A percentile compares a stretch with the other conserved stretches of the same genome.
Evolutionary conservation across 2,888 invertebrate genomes (phyloP).

Genomic region (Dascillus cervinus): DNA sequence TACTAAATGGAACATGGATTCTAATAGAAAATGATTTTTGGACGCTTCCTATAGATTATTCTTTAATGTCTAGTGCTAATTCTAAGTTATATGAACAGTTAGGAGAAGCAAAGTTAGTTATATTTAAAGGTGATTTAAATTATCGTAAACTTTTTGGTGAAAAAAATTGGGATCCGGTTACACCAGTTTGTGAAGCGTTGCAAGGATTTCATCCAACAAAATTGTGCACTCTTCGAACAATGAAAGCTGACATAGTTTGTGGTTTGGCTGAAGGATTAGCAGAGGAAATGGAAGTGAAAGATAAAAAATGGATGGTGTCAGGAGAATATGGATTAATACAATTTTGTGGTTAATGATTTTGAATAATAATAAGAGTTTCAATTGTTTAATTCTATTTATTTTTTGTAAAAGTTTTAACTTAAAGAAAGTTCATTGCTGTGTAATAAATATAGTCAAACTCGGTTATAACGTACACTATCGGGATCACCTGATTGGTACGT

Average conservation of each 20-base stretch:
- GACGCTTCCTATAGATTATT: conserved; percentile 76
- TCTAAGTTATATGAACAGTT: conserved; percentile 64
- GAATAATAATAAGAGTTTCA: too few relatives aligned
- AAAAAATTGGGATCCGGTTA: conserved; percentile 66
- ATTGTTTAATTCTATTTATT: too few relatives aligned
- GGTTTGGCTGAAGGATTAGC: conserved; percentile 62
- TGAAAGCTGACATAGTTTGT: conserved; percentile 84
- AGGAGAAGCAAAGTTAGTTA: conserved; percentile 55
- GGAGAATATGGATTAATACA: conserved; percentile 80
- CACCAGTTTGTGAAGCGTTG: conserved; percentile 57
- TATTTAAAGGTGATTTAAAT: conserved; percentile 94
- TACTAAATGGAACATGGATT: conserved; percentile 45
- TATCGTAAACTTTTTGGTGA: conserved; percentile 91
- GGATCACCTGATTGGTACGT: too few relatives aligned
- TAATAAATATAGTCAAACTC: too few relatives aligned
- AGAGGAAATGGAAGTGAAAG: conserved; percentile 47
- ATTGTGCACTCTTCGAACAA: conserved; percentile 71
- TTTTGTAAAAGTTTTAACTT: too few relatives aligned
- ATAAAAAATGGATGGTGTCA: conserved; percentile 72
- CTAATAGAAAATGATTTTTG: conserved; percentile 67
- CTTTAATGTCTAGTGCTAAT: conserved; percentile 64
- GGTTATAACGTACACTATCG: too few relatives aligned
- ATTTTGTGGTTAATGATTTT: too few relatives aligned
- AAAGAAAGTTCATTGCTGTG: too few relatives aligned
- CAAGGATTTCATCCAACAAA: conserved; percentile 78